phyloP scores from a whole-genome alignment of 2,888 invertebrate species.

The Leucoma salicis region DNA sequence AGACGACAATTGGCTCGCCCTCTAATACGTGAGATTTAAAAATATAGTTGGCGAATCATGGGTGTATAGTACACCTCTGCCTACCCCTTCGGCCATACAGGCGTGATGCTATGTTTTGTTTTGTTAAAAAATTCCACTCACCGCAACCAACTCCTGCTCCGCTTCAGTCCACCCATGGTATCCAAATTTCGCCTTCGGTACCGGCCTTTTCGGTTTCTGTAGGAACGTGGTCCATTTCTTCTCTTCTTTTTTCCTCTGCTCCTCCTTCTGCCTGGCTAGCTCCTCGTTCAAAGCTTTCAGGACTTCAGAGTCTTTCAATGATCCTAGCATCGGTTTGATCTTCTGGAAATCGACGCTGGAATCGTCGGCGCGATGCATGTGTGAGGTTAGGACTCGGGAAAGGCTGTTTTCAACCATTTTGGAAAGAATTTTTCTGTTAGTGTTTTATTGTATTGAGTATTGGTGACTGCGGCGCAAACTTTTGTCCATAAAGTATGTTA shows the following conservation, averaged over 20 bases:
- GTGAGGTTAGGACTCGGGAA: slow-evolving; percentile 59
- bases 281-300: slow-evolving; percentile 84
- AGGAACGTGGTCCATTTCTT: slow-evolving; percentile 89
- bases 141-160: slow-evolving; percentile 42
- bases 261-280: slow-evolving; percentile 67
- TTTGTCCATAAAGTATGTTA: no score
- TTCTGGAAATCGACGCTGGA: slow-evolving; percentile 86
- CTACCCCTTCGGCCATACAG: no score
- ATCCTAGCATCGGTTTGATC: slow-evolving; percentile 84
- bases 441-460: not conserved
- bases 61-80: no score
- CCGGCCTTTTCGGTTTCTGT: slow-evolving; percentile 87
- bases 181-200: slow-evolving; percentile 72
- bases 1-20: no score
- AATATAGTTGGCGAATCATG: no score
- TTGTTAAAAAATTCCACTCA: slow-evolving; percentile 24
- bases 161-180: slow-evolving; percentile 43
- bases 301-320: slow-evolving; percentile 86
- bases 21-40: no score
- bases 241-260: slow-evolving; percentile 79
- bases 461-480: not conserved
- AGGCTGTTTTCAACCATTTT: slow-evolving; percentile 57
- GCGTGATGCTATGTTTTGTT: no score
- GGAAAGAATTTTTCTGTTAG: not conserved
- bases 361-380: slow-evolving; percentile 65